Evolutionary conservation across 2,888 invertebrate species (phyloP), one percentile per base, ranked within the genome.

Genomic region (Troides aeacus): DNA sequence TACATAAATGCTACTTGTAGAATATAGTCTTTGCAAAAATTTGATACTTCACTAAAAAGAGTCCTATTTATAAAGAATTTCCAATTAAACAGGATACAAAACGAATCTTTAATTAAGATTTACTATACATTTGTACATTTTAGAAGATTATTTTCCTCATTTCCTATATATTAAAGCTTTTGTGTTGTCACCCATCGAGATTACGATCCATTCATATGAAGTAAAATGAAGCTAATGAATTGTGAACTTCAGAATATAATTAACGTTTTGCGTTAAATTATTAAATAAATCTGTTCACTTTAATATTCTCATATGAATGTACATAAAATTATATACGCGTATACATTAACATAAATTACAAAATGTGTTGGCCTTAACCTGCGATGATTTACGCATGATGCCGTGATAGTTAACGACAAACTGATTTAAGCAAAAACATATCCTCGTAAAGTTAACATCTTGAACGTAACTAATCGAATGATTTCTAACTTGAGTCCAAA

Each of bases 371-470:
- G 61, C 66, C 66, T 66, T 66, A 66, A 66, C 66, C 61, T 39
- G 50, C 3, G 60, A 53, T 61, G 46, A 66, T 61, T 61, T 66
- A 61, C 50, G 60, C 53, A 56, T 61, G 30, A 66, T 66, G 23
- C 46, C 53, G 36, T 23, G 66, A 66, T 53, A 66, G 61, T 61
- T 66, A 66, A 66, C 53, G 66, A 66, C 66, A 66, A 30, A 61
- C 61, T 61, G 66, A 66, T 66, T 66, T 53, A 61, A 61, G 61
- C 61, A 66, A 66, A 66, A 66, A 66, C 66, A 66, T 39, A 61
- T 53, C 65, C 42, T 58, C 59, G 23, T 12, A 36, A 53, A 50
- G 21, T 50, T 66, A 23, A 17, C 46, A 36, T 60, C 60, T 67
- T 61, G 39, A 59, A 67, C 63, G 61, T 66, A 66, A 39, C 53